Evolutionary conservation across 1,140 invertebrate genomes (phyloP), one percentile per base, ranked within the genome.

Genomic region (Diorhabda sublineata): DNA sequence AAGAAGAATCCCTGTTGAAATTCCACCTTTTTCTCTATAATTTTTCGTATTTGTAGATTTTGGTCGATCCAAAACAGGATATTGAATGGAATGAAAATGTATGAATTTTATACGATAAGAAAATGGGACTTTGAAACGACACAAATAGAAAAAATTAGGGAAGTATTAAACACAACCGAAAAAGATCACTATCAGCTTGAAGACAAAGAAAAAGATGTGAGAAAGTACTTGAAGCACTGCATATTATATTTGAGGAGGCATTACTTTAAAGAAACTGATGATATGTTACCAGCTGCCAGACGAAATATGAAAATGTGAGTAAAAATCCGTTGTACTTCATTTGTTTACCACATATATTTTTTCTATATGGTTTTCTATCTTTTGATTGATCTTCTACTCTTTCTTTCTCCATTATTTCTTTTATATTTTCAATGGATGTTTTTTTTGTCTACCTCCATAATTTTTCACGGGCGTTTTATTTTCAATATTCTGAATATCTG

Each of bases 191-290:
- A 81, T 65, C 79, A 80, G 56, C 70, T 83, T 58, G 80, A 83
- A 64, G 78, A 78, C 2, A 71, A 80, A 47, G 77, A 76, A 41
- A 74, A 83, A 71, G 79, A 83, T 64, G 71, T 83, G 4, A 68
- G 73, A 7, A 73, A 74, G 5, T 84, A 83, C 68, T 80, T 84
- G 61, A 71, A 66, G 41, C 71, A 82, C 43, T 82, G 82, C 62
- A 78, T 80, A 3, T 69, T 78, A 43, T 77, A 80, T 11, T 77
- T 81, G 9, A 76, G 86, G 64, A 75, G 81, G 66, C 86, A 83
- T 72, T 81, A 87, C 45, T 77, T 88, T 6, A 85, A 86, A 69
- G 87, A 87, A 77, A 80, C 82, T 60, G 83, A 83, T 11, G 81
- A 82, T 4, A 86, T 84, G 5, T 69, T 88, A 45, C 85, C 86